Base-by-base conservation (phyloP, 1,140 invertebrate genomes). In the Zaprionus nigranus region DNA sequence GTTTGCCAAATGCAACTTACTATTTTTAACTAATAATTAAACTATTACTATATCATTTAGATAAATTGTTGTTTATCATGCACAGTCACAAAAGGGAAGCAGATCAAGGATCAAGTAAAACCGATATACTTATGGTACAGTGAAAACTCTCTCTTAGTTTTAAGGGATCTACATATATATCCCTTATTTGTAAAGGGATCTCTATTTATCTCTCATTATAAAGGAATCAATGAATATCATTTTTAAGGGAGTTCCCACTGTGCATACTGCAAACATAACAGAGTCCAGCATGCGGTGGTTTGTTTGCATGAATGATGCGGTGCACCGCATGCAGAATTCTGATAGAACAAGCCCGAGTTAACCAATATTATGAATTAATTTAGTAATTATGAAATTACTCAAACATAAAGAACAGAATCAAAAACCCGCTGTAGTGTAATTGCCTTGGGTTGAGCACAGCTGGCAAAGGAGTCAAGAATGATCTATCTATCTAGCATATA, bases 1-100 rank as follows among this genome's bases (percentile, higher is more conserved):
- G 57, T 77, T 71, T 73, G 57, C 53, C 54, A 56, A 61, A 68
- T 63, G 60, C 43, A 58, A 40, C 51, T 68, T 61, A 56, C 57
- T 58, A 53, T 53, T 53, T 51, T n/a, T 28, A 58, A 58, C 54
- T 62, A 38, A 62, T 36, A 60, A 59, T 60, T 30, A 34, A 34
- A 61, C 49, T 46, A 38, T 38, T 49, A 61, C 36, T 51, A 63
- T 49, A 70, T 57, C 54, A 67, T 70, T 75, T 70, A 75, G 72
- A 70, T 30, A 49, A 62, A 75, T 82, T 86, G 82, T 85, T 85
- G 82, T 76, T 86, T 43, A 43, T 43, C 65, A 76, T 66, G 82
- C 75, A 75, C 78, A 81, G 30, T 34, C 74, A 54, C 46, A 1
- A 11, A 28, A 49, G 36, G 17, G 30, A 40, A 53, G 22, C 34